Conservation (phyloP, 2,888 invertebrate species). For the Arrhopalites spinosus region DNA sequence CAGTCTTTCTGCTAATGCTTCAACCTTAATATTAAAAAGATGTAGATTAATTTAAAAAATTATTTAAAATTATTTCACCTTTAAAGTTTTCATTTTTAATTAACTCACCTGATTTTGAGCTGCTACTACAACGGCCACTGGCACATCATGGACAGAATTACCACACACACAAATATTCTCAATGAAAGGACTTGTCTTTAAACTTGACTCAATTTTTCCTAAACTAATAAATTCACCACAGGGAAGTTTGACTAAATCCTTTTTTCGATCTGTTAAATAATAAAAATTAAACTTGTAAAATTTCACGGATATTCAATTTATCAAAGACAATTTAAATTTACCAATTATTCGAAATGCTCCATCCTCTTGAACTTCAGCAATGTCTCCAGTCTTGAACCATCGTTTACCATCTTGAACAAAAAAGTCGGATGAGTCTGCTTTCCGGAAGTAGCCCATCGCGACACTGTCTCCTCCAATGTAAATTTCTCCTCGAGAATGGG, state of each 20-base stretch:
- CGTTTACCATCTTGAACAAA: constrained; percentile 76
- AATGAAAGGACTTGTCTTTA: constrained; percentile 90
- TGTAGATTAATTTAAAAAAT: not conserved
- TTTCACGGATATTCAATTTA: not conserved
- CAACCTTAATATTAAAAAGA: no score
- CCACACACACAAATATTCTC: constrained; percentile 98
- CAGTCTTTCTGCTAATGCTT: constrained; percentile 71
- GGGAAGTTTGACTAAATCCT: constrained; percentile 96
- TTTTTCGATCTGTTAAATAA: constrained; percentile 82
- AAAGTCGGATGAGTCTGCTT: constrained; percentile 87
- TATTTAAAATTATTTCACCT: not conserved
- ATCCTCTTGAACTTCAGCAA: constrained; percentile 90
- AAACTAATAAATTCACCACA: constrained; percentile 97
- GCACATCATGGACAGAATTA: constrained; percentile 80
- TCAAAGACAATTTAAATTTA: constrained; percentile 62
- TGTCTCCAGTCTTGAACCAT: constrained; percentile 97
- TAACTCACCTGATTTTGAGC: constrained; percentile 61
- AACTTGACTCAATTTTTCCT: constrained; percentile 92
- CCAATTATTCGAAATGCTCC: constrained; percentile 96
- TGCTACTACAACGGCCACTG: constrained; percentile 92
- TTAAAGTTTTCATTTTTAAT: not conserved
- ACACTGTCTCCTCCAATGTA: constrained; percentile 76
- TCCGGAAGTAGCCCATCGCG: constrained; percentile 91
- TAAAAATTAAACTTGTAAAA: not conserved
- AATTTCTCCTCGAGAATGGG: constrained; percentile 73